These are phyloP conservation scores for Saturnia pavonia DNA, from an alignment of 2,888 invertebrate species.

Conservation along the genomic window DNA sequence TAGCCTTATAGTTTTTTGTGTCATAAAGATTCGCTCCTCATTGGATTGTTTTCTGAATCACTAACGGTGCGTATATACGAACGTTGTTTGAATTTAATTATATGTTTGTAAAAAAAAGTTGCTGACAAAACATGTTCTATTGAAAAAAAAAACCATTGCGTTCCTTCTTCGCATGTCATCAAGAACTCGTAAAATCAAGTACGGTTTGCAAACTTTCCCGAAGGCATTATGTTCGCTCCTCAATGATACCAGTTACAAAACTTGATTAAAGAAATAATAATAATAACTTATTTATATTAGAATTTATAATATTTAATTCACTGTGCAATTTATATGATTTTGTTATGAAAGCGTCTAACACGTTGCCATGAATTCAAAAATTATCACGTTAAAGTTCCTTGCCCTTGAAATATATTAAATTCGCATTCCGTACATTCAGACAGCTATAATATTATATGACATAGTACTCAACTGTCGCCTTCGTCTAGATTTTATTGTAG, in stretches of 20 bases:
- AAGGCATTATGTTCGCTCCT: background rate
- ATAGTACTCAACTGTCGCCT: background rate
- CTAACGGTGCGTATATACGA: too few relatives aligned
- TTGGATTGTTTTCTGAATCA: too few relatives aligned
- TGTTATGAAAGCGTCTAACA: background rate
- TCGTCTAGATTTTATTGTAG: background rate
- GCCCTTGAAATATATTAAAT: constrained; percentile 7
- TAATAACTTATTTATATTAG: too few relatives aligned
- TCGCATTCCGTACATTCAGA: background rate
- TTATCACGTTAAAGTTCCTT: background rate
- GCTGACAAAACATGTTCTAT: background rate
- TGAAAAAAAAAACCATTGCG: background rate
- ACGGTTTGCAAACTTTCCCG: background rate
- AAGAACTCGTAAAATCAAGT: background rate
- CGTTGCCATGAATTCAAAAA: background rate
- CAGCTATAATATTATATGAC: constrained; percentile 9
- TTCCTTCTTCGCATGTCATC: background rate
- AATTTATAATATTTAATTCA: too few relatives aligned
- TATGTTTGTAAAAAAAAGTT: background rate
- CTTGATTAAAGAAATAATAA: too few relatives aligned
- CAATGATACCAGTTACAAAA: background rate
- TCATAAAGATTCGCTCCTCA: too few relatives aligned
- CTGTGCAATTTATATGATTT: background rate
- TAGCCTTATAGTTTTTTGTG: too few relatives aligned
- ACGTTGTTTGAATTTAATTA: too few relatives aligned